Evolutionary conservation across 2,797 vertebrate genomes (phyloP).

Genomic region (Epinephelus awoara): DNA sequence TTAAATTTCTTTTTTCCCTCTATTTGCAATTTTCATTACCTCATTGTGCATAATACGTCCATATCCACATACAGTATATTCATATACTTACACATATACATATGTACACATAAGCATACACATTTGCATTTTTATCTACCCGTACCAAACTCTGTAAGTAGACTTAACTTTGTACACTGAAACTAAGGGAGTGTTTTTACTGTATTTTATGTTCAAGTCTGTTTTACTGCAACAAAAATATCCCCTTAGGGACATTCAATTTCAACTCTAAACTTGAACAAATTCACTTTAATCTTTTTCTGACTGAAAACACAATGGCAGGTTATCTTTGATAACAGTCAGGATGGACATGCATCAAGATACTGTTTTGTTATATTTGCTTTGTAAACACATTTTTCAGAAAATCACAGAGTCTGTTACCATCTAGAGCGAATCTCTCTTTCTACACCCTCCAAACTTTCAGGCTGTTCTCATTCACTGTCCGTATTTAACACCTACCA

Average conservation of each 20-base stretch:
- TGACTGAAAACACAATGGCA: constrained; percentile 16
- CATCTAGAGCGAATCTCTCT: constrained; percentile 30
- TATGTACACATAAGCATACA: no score
- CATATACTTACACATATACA: no score
- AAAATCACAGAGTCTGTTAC: constrained; percentile 18
- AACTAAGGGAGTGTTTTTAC: background rate
- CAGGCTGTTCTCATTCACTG: no score
- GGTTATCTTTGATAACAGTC: constrained; percentile 6
- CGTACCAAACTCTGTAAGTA: no score
- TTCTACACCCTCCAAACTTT: constrained; percentile 17
- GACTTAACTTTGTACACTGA: no score
- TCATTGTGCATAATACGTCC: no score
- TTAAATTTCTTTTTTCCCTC: no score
- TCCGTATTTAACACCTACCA: no score
- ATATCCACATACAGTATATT: no score
- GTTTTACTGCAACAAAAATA: background rate
- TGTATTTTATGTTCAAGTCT: background rate
- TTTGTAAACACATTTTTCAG: constrained; percentile 46
- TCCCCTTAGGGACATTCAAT: background rate
- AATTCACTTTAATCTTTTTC: constrained; percentile 18
- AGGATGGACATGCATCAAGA: constrained; percentile 2
- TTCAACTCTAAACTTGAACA: background rate
- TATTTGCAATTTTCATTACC: no score
- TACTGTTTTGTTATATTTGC: constrained; percentile 29
- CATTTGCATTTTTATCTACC: no score